Evolutionary conservation across 2,113 vertebrate species (phyloP).

Genomic region (Marmota monax): DNA sequence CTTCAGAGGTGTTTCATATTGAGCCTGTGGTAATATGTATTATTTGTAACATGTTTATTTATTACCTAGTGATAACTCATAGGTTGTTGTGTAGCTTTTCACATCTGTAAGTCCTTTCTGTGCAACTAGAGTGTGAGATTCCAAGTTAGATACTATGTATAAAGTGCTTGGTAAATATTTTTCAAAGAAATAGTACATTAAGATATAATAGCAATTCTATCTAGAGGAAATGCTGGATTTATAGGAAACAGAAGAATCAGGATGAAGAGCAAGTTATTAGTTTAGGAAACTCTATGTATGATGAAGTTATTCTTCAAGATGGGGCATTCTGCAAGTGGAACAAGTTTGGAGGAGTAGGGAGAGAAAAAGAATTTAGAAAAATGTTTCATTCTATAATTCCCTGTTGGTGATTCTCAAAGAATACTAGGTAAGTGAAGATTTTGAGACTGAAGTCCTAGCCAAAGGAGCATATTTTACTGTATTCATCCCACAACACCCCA

Average conservation of each 20-base stretch:
- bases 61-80: neutral
- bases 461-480: neutral
- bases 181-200: neutral
- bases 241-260: neutral
- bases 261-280: neutral
- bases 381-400: neutral
- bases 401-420: neutral
- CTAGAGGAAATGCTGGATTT: neutral
- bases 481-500: neutral
- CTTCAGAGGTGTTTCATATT: neutral
- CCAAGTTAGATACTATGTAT: neutral
- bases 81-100: slow-evolving; percentile 2
- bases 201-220: neutral
- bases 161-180: neutral
- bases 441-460: neutral
- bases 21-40: neutral
- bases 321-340: neutral
- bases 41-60: neutral
- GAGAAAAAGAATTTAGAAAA: neutral
- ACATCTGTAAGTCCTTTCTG: neutral
- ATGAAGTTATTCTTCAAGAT: neutral
- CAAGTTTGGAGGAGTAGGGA: neutral
- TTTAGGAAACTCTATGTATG: neutral
- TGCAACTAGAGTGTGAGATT: neutral
- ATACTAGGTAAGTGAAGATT: neutral